A percentile compares a stretch with the other conserved stretches of the same genome.
These are phyloP conservation scores for Hephaestus fuliginosus DNA, from an alignment of 2,797 vertebrate species.

Conservation along the genomic window DNA sequence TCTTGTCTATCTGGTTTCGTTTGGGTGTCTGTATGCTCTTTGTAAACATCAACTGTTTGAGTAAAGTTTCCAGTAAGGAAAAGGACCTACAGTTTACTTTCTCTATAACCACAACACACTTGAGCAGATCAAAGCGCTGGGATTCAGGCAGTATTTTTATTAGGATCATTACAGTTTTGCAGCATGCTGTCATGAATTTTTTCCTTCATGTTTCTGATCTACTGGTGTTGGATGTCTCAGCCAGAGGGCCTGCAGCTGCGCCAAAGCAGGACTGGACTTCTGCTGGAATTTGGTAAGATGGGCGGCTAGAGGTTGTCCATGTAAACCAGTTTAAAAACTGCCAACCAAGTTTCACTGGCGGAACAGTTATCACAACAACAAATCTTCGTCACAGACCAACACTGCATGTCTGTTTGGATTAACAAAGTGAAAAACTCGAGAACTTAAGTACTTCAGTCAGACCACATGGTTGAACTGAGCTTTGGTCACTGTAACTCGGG, in stretches of 20 bases:
- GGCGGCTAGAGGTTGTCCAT: not conserved
- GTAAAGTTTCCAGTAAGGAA: conserved; percentile 66
- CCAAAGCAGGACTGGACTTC: conserved; percentile 11
- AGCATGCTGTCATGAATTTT: not conserved
- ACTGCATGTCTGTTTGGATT: too few relatives aligned
- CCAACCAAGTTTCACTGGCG: too few relatives aligned
- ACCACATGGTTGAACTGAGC: too few relatives aligned
- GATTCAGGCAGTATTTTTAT: not conserved
- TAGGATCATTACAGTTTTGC: not conserved
- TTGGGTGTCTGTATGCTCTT: conserved; percentile 47
- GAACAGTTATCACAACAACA: too few relatives aligned
- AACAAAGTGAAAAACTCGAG: too few relatives aligned
- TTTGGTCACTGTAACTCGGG: too few relatives aligned
- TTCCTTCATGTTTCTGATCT: not conserved
- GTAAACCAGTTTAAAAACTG: too few relatives aligned
- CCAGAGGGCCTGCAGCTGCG: conserved; percentile 44
- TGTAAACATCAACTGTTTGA: conserved; percentile 65
- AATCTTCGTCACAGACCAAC: too few relatives aligned
- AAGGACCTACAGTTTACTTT: conserved; percentile 12
- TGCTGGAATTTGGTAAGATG: conserved; percentile 39
- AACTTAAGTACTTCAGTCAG: too few relatives aligned
- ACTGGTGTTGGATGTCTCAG: conserved; percentile 12
- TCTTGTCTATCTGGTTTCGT: conserved; percentile 25
- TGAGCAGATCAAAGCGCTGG: not conserved
- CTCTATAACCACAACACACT: not conserved